Conservation (phyloP, 2,113 vertebrate species). For the Sapayoa aenigma region DNA sequence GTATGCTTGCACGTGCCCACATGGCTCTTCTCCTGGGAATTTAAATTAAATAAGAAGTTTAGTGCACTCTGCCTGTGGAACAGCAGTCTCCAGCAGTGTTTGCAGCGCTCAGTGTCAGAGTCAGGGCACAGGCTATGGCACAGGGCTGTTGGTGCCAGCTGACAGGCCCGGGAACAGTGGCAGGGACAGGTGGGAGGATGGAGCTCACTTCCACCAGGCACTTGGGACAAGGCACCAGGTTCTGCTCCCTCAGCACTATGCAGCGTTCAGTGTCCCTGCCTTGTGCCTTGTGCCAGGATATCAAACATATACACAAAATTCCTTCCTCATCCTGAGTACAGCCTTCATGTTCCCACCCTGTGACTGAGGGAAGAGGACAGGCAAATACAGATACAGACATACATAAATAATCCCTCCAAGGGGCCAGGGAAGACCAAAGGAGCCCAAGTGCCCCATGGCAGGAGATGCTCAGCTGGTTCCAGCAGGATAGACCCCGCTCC, state of each 20-base stretch:
- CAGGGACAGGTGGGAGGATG: not conserved
- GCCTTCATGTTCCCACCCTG: not conserved
- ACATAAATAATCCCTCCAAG: not conserved
- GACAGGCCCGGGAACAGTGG: not conserved
- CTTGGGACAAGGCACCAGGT: not conserved
- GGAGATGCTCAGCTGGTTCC: not conserved
- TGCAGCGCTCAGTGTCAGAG: not conserved
- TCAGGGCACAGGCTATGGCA: rapidly evolving
- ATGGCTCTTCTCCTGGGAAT: not conserved
- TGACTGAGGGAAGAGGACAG: not conserved
- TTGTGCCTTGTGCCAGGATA: not conserved
- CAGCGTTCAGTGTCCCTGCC: not conserved
- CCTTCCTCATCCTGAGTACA: no score
- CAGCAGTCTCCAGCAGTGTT: not conserved
- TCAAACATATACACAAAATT: rapidly evolving
- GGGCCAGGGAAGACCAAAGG: not conserved
- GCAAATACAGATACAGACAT: not conserved
- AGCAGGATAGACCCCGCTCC: not conserved
- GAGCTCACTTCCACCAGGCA: not conserved
- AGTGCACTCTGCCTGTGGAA: not conserved
- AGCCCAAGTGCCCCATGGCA: rapidly evolving
- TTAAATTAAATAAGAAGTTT: not conserved
- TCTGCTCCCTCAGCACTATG: not conserved
- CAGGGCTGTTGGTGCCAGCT: not conserved
- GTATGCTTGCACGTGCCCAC: rapidly evolving